Evolutionary conservation across 2,113 vertebrate species (phyloP), one percentile per base, ranked within the genome.

Genomic region (Cettia cetti): DNA sequence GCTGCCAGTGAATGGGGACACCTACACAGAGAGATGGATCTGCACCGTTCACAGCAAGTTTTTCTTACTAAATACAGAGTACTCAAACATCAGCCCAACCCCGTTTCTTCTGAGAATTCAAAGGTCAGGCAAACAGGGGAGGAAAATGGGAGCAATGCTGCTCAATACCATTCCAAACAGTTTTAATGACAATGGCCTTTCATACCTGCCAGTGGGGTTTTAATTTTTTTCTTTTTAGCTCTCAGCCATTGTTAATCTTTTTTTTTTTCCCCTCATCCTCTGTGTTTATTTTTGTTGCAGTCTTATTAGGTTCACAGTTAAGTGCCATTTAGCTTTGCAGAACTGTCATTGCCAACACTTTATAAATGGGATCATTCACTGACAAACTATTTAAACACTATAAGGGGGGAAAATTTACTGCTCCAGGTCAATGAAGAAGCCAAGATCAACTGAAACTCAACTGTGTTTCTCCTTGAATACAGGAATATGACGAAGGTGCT

Each of bases 341-440:
- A 97, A 97, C 97, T 98, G 98, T 98, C 98, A 97, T 97, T 89
- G 0, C 94, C 15, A 12, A 78, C 90, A 21, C 86, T 91, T 95
- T 89, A 96, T 98, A 98, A 98, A 98, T 97, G 97, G 96, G 94
- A 89, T 96, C 97, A 97, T 98, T 98, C 97, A 97, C 87, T 72
- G 92, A 94, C 96, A 97, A 97, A 96, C 68, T 96, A 95, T 96
- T 98, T 96, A 96, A 97, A 97, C 81, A 52, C 75, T 94, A 71
- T 94, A 96, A 94, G 60, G 76, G 91, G 91, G 80, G 93, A 50
- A 94, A 96, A 96, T 92, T 92, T 80, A 96, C 89, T 27, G 97
- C 97, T 93, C n/a, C 86, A 37, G 97, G 97, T 97, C 97, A 98
- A 7, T 2, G 30, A 81, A 95, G 94, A 91, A 96, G 97, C 97